These are phyloP conservation scores for Myanophis thanlyinensis DNA, from an alignment of 2,113 vertebrate genomes.

Conservation along the genomic window DNA sequence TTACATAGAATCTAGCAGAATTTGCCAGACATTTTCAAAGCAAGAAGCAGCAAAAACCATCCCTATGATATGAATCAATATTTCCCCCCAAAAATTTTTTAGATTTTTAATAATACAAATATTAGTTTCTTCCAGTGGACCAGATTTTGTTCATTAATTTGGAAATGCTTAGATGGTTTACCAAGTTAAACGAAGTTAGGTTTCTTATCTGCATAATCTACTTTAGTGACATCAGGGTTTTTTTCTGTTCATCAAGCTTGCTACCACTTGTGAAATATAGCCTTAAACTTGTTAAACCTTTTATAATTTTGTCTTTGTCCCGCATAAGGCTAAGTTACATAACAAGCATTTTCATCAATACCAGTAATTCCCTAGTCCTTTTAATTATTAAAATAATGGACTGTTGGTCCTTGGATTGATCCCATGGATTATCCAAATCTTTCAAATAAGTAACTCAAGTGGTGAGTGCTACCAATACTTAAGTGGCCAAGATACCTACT, in stretches of 20 bases:
- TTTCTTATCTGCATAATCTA: not conserved
- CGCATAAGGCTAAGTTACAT: not conserved
- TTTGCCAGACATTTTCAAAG: not conserved
- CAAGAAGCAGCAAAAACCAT: not conserved
- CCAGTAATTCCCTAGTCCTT: not conserved
- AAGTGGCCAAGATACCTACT: not conserved
- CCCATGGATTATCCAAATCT: not conserved
- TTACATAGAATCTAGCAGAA: not conserved
- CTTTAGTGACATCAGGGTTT: not conserved
- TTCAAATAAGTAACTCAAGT: not conserved
- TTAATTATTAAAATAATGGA: not conserved
- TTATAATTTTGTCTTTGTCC: not conserved
- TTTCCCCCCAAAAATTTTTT: not conserved
- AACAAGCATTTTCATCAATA: not conserved
- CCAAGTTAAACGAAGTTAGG: not conserved
- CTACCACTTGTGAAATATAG: not conserved
- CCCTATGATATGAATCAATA: not conserved
- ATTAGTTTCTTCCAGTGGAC: not conserved
- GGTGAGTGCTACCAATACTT: not conserved
- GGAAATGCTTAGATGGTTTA: not conserved
- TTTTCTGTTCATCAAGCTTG: not conserved
- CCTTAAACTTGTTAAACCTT: not conserved
- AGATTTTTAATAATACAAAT: fast-evolving
- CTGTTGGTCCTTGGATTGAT: too few relatives aligned
- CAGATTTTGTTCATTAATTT: not conserved